Evolutionary conservation across 2,797 vertebrate genomes (phyloP), one percentile per base, ranked within the genome.

Genomic region (Hippoglossus hippoglossus): DNA sequence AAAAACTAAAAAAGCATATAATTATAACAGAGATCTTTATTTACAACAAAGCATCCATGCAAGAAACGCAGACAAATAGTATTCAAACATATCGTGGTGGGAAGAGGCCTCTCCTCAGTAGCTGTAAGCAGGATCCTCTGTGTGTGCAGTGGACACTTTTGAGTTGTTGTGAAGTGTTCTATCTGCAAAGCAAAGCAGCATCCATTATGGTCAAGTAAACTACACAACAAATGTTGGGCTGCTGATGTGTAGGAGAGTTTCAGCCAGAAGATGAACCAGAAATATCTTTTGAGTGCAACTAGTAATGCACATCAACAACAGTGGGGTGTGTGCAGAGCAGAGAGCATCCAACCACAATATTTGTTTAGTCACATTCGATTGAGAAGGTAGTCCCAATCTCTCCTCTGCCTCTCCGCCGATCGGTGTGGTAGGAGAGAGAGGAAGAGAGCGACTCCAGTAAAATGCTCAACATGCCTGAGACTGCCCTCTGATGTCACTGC

Each of bases 401-500:
- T 61, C 64, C 71, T 61, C 64, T 57, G 31, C 46, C 50, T 63
- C 58, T 39, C 24, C 47, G 39, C 67, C 51, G 57, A 44, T 22
- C 50, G 3, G 25, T 50, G 80, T 67, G 76, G 66, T 60, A 72
- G 73, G 83, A 81, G 57, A 64, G 47, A 71, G 60, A 60, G 22
- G 34, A 59, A 67, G 59, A 83, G 71, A 87, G 81, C 67, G 86
- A 89, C 79, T 85, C 86, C 81, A 79, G 91, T 91, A 87, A 87
- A 93, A 94, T 91, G 91, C 87, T 93, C 91, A 73, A 91, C 92
- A 92, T 93, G 93, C 93, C 92, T 91, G 89, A 94, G 90, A 93
- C 92, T 89, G 91, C 88, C 88, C 91, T 94, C 88, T 94, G 94
- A 95, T 94, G 94, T 94, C 93, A 94, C 87, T 59, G 81, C 71